Evolutionary conservation across 1,140 invertebrate species (phyloP).

Genomic region (Heliothis virescens): DNA sequence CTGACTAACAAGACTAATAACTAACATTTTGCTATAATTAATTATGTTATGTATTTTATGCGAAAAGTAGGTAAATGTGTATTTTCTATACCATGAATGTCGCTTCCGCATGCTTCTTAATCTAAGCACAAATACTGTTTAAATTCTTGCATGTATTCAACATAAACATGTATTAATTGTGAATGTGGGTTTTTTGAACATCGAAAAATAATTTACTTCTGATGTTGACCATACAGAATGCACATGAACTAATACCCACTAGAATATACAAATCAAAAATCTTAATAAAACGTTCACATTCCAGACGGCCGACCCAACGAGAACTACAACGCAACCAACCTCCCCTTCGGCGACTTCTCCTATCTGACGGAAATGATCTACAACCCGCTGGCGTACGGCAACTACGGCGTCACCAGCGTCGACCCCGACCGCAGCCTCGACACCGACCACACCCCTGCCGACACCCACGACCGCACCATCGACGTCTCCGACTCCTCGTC

Average conservation of each 20-base stretch:
- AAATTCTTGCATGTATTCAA: background rate
- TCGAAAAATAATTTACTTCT: too few species aligned
- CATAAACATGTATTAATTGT: too few species aligned
- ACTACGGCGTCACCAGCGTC: conserved; percentile 74
- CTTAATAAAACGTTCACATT: background rate
- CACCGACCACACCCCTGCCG: conserved; percentile 65
- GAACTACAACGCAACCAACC: conserved; percentile 87
- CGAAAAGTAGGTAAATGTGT: background rate
- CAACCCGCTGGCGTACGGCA: conserved; percentile 74
- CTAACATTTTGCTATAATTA: background rate
- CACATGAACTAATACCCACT: conserved; percentile 16
- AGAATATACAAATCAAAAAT: background rate
- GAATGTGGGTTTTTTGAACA: too few species aligned
- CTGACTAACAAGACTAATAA: conserved; percentile 29
- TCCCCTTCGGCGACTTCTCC: conserved; percentile 87
- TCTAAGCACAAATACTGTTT: background rate
- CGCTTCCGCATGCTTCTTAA: conserved; percentile 22
- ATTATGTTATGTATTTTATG: background rate
- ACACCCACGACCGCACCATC: conserved; percentile 75
- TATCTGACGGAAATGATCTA: conserved; percentile 87
- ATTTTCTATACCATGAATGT: background rate
- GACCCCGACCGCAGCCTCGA: conserved; percentile 77
- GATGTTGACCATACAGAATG: background rate
- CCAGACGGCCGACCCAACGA: conserved; percentile 82
- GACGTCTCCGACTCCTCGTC: conserved; percentile 78